Percentiles rank a stretch among this genome's conserved stretches.
phyloP scores from a whole-genome alignment of 2,888 invertebrate genomes.

The Hemithea aestivaria region DNA sequence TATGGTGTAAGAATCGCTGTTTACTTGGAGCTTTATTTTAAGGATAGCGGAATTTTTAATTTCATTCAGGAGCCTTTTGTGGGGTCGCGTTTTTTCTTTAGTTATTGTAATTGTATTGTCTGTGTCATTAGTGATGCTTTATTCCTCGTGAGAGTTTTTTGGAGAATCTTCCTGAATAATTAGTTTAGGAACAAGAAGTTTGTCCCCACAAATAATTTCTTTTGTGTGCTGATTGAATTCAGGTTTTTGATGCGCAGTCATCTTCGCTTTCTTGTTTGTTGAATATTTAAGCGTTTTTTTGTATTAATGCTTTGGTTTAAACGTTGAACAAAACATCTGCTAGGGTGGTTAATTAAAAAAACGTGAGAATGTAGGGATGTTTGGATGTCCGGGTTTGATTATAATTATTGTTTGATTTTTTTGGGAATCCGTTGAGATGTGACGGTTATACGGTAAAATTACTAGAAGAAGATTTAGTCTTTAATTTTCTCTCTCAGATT shows the following conservation, averaged over 20 bases:
- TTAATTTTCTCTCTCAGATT: too few relatives aligned
- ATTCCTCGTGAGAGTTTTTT: conserved; percentile 59
- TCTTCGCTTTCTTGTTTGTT: conserved; percentile 60
- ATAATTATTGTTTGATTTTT: conserved; percentile 33
- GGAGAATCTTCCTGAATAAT: conserved; percentile 60
- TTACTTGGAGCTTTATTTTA: conserved; percentile 73
- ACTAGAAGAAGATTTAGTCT: too few relatives aligned
- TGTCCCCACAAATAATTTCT: conserved; percentile 65
- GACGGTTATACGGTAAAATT: conserved; percentile 18
- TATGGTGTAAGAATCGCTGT: conserved; percentile 61
- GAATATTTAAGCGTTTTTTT: conserved; percentile 63
- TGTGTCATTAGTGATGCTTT: conserved; percentile 62
- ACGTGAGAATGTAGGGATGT: conserved; percentile 68
- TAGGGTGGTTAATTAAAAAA: conserved; percentile 65
- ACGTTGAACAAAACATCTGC: conserved; percentile 64
- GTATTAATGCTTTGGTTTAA: conserved; percentile 55
- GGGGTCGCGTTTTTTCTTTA: conserved; percentile 69
- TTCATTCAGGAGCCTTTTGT: conserved; percentile 53
- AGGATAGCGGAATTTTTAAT: conserved; percentile 63
- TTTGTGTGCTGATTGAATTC: conserved; percentile 74
- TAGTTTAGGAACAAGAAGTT: conserved; percentile 64
- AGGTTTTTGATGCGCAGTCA: conserved; percentile 72
- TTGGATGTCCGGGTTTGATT: conserved; percentile 45
- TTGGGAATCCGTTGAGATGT: conserved; percentile 31
- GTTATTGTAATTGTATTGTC: conserved; percentile 55